Percentiles rank a stretch among this genome's conserved stretches.
phyloP scores from a whole-genome alignment of 1,140 invertebrate species.

The Drosophila biarmipes region DNA sequence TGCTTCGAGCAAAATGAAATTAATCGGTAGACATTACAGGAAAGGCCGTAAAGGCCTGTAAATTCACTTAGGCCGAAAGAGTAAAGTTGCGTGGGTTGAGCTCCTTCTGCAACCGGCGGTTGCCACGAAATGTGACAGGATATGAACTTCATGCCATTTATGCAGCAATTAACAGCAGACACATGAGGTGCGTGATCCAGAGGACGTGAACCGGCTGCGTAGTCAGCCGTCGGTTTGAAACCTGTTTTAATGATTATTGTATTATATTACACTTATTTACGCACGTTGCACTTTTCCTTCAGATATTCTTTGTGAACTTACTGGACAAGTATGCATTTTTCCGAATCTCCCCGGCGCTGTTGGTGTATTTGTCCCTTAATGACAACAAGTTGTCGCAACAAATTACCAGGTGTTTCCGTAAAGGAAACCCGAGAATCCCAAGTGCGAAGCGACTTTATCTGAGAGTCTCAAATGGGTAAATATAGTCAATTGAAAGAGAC shows the following conservation, averaged over 20 bases:
- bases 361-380: constrained; percentile 45
- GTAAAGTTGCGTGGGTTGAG: constrained; percentile 5
- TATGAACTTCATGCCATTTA: constrained; percentile 79
- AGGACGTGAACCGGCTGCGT: constrained; percentile 16
- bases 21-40: constrained; percentile 68
- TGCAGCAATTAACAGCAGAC: constrained; percentile 75
- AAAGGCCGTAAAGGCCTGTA: constrained; percentile 64
- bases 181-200: constrained; percentile 43
- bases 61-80: constrained; percentile 64
- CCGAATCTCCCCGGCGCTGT: constrained; percentile 10
- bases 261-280: constrained; percentile 82
- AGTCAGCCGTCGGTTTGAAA: constrained; percentile 33
- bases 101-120: constrained; percentile 45
- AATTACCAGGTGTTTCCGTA: constrained; percentile 62
- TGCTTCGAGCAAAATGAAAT: constrained; percentile 66
- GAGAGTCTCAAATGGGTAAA: constrained; percentile 19
- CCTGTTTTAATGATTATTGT: constrained; percentile 78
- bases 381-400: constrained; percentile 74
- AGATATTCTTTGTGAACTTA: constrained; percentile 26
- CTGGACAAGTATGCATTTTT: constrained; percentile 25
- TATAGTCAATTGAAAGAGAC: constrained; percentile 21
- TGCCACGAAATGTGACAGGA: constrained; percentile 70
- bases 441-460: constrained; percentile 29
- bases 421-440: constrained; percentile 43
- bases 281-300: constrained; percentile 21